Conservation (phyloP, 1,140 invertebrate genomes). For the Artemia franciscana region DNA sequence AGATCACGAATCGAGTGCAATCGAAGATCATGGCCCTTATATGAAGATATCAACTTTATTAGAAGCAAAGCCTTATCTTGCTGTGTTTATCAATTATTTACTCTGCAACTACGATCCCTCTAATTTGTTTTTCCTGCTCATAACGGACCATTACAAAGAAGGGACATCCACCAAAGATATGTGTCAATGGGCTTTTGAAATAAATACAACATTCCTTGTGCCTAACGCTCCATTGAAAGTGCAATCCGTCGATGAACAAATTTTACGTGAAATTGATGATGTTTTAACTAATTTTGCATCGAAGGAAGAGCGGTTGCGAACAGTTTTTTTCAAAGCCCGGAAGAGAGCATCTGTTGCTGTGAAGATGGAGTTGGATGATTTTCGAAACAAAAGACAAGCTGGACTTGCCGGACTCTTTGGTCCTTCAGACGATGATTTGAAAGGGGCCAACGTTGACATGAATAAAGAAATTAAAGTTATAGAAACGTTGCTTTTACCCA, state of each 20-base stretch:
- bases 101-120: conserved; percentile 61
- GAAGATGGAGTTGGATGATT: conserved; percentile 62
- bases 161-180: conserved; percentile 57
- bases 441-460: conserved; percentile 57
- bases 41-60: conserved; percentile 41
- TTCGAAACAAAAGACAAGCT: conserved; percentile 64
- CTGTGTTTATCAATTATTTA: conserved; percentile 71
- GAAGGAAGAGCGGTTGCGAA: background rate
- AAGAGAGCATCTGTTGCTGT: conserved; percentile 60
- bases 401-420: conserved; percentile 77
- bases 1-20: conserved; percentile 42
- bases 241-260: conserved; percentile 56
- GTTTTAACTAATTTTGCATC: conserved; percentile 25
- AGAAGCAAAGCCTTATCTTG: conserved; percentile 51
- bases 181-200: conserved; percentile 91
- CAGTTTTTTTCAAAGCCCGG: conserved; percentile 59
- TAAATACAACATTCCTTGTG: conserved; percentile 84
- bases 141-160: conserved; percentile 60
- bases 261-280: conserved; percentile 67
- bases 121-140: conserved; percentile 63
- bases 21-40: conserved; percentile 55
- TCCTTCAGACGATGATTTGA: conserved; percentile 51
- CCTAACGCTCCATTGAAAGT: conserved; percentile 62
- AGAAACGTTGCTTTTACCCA: conserved; percentile 42
- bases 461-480: conserved; percentile 46